Percentiles rank a stretch among this genome's conserved stretches.
Conservation (phyloP, 2,113 vertebrate species). For the Actinemys pallida region DNA sequence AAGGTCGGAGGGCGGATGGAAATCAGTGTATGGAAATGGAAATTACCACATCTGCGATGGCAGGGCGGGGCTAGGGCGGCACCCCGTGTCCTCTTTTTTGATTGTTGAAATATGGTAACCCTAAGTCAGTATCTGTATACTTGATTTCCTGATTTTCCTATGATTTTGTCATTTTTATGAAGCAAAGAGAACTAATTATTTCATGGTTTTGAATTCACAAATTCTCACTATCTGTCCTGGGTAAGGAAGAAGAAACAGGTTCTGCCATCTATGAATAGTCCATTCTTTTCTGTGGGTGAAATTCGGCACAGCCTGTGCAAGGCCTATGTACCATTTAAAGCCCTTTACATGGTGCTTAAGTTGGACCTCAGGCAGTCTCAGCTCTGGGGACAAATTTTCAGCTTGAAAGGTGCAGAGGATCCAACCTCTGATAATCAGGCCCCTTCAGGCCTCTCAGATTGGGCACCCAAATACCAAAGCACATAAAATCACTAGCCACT, state of each 20-base stretch:
- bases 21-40: too few relatives aligned
- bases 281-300: not conserved
- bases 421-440: not conserved
- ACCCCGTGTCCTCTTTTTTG: too few relatives aligned
- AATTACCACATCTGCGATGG: not conserved
- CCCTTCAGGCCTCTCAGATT: not conserved
- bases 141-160: not conserved
- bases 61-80: too few relatives aligned
- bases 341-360: not conserved
- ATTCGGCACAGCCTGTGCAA: not conserved
- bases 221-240: not conserved
- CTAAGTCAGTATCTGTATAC: not conserved
- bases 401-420: not conserved
- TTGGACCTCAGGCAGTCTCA: not conserved
- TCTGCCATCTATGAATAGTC: accelerated
- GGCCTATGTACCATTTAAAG: not conserved
- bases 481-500: not conserved
- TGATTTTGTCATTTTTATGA: not conserved
- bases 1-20: not conserved
- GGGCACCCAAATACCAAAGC: not conserved
- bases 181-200: not conserved
- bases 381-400: not conserved
- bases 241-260: not conserved
- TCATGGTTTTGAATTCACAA: not conserved
- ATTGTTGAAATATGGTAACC: too few relatives aligned